Evolutionary conservation across 2,888 invertebrate species (phyloP), one percentile per base, ranked within the genome.

Genomic region (Rotaria socialis): DNA sequence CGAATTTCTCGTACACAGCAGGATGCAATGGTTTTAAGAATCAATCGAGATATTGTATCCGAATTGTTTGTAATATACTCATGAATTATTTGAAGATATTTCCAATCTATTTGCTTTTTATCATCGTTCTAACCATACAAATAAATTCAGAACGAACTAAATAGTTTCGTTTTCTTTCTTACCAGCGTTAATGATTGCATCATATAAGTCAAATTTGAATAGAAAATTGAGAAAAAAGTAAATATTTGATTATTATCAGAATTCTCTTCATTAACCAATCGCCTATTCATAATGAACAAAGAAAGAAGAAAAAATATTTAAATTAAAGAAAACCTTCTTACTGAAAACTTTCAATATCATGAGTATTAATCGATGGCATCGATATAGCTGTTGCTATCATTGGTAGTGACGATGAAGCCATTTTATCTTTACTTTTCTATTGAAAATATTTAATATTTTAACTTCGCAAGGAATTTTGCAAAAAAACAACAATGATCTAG

Each of bases 1-100:
- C 80, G 80, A 80, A 80, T 47, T 80, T 80, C 80, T 80, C 47
- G 0, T 24, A 80, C 47, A 14, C 47, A 80, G n/a, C 24, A 80
- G 11, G 80, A 80, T 4, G 80, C 80, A n/a, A 80, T 80, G 47
- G 80, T 80, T 80, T 80, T 80, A 14, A 80, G 80, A 14, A 47
- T 47, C 10, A n/a, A n/a, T n/a, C 80, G 80, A 80, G 7, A 43
- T 47, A 47, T 24, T 80, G 47, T 24, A 47, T 47, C 47, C 22
- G 47, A 4, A 43, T 80, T 24, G 19, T 80, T 47, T 43, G n/a
- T 24, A 47, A 80, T 43, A 47, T 47, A 47, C 24, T 80, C 80
- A n/a, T 80, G 80, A n/a, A 80, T 80, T 5, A n/a, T 43, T 47
- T 80, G 47, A 24, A 80, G 47, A 80, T 47, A 80, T 47, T 47